These are phyloP conservation scores for Gasterosteus aculeatus DNA, from an alignment of 2,113 vertebrate genomes.

Conservation along the genomic window DNA sequence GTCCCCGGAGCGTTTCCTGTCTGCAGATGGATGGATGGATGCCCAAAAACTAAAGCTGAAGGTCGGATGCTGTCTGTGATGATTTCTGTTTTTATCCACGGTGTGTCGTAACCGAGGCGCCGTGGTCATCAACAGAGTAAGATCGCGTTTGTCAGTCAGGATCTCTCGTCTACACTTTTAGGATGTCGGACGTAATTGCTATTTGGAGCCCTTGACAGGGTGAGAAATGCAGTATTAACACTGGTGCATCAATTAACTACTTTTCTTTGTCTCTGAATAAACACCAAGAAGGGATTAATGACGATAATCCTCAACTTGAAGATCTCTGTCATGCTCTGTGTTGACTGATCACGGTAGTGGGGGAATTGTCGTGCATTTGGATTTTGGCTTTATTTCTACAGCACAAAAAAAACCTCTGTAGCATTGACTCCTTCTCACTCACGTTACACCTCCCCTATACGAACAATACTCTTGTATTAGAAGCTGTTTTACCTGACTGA, in stretches of 20 bases:
- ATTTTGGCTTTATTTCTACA: slow-evolving; percentile 33
- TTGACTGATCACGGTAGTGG: no score
- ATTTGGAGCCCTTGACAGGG: slow-evolving; percentile 3
- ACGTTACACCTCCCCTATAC: neutral
- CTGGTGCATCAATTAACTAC: neutral
- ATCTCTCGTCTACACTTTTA: neutral
- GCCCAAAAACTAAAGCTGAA: slow-evolving; percentile 52
- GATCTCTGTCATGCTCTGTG: slow-evolving; percentile 21
- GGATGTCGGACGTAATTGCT: neutral
- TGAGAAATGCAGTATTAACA: neutral
- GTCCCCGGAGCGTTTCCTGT: slow-evolving; percentile 66
- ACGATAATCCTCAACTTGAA: slow-evolving; percentile 19
- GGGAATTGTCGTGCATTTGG: slow-evolving; percentile 7
- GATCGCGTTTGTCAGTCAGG: no score
- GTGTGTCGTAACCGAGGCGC: no score
- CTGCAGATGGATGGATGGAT: slow-evolving; percentile 63
- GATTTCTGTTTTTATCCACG: no score
- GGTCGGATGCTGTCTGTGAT: slow-evolving; percentile 42
- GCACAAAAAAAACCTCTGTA: slow-evolving; percentile 25
- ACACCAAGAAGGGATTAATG: neutral
- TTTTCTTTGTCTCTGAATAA: neutral
- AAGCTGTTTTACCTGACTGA: slow-evolving; percentile 1
- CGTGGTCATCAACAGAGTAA: no score
- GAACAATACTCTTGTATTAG: slow-evolving; percentile 1
- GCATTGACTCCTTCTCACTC: slow-evolving; percentile 16